A percentile compares a stretch with the other conserved stretches of the same genome.
Evolutionary conservation across 1,140 invertebrate genomes (phyloP).

Genomic region (Leguminivora glycinivorella): DNA sequence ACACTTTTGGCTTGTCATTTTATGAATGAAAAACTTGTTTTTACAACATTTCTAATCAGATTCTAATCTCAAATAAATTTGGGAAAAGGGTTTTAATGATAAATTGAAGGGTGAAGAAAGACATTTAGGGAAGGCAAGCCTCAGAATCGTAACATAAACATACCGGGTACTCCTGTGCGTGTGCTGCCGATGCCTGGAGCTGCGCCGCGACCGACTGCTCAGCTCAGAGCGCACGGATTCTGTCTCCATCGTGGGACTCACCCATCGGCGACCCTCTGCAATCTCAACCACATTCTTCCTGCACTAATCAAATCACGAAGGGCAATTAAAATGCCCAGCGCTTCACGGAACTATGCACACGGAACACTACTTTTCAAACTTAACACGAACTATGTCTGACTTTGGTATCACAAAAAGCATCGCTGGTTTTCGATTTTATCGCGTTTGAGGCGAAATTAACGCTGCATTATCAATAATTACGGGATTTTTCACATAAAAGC

Average conservation of each 20-base stretch:
- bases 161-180: slow-evolving; percentile 81
- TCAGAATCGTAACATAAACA: slow-evolving; percentile 38
- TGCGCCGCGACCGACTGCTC: slow-evolving; percentile 80
- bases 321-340: slow-evolving; percentile 68
- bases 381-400: slow-evolving; percentile 32
- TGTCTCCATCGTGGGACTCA: slow-evolving; percentile 79
- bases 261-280: slow-evolving; percentile 64
- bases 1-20: slow-evolving; percentile 1
- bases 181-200: slow-evolving; percentile 80
- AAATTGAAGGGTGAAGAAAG: background rate
- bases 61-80: background rate
- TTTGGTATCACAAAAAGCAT: slow-evolving; percentile 12
- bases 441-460: slow-evolving; percentile 46
- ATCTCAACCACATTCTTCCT: slow-evolving; percentile 50
- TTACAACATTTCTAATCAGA: slow-evolving; percentile 10
- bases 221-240: slow-evolving; percentile 83
- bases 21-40: slow-evolving; percentile 13
- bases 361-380: slow-evolving; percentile 40
- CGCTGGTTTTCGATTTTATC: slow-evolving; percentile 21
- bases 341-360: slow-evolving; percentile 55
- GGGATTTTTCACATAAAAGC: slow-evolving; percentile 60
- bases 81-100: background rate
- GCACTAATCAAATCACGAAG: slow-evolving; percentile 55
- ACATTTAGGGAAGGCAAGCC: background rate
- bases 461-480: slow-evolving; percentile 63